Evolutionary conservation across 2,797 vertebrate species (phyloP), one percentile per base, ranked within the genome.

Genomic region (Enteromius argenteus): DNA sequence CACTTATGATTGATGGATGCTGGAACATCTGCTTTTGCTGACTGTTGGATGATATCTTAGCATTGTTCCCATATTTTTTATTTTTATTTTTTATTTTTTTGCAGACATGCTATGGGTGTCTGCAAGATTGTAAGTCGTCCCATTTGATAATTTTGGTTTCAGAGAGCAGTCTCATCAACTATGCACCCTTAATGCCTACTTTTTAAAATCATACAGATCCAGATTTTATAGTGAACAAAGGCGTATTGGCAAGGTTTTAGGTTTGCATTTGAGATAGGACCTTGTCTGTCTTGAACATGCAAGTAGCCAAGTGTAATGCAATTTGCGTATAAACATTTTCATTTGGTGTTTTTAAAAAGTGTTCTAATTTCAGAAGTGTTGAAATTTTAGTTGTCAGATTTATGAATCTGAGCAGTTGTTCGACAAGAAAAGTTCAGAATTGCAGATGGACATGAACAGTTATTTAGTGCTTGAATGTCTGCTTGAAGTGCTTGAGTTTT

Each of bases 1-100:
- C 15, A 23, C 42, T 14, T 35, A 44, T 80, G 51, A 69, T 44
- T 80, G 69, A 68, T 53, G 19, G 64, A 82, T 79, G 37, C 49
- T 39, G 15, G 37, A 81, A 56, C 5, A 23, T 17, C 69, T 83
- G 51, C 30, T 30, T 75, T 77, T 35, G 39, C 27, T 4, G 21
- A 56, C 23, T 60, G 21, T 27, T 42, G 39, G 68, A 62, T 79
- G 3, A 67, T 49, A 68, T 58, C 13, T 60, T 42, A 73, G 71
- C 21, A 73, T 46, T 53, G 44, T 4, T 53, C 19, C 69, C 42
- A 37, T 37, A 37, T 37, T 37, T 37, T 32, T 37, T 37, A 37
- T 37, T 37, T 37, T 37, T 1, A 14, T 53, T 37, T 37, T 37
- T 37, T 1, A 14, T 53, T n/a, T 56, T 56, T 58, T 58, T 5